Conservation (phyloP, 2,113 vertebrate species). For the Glareola pratincola region DNA sequence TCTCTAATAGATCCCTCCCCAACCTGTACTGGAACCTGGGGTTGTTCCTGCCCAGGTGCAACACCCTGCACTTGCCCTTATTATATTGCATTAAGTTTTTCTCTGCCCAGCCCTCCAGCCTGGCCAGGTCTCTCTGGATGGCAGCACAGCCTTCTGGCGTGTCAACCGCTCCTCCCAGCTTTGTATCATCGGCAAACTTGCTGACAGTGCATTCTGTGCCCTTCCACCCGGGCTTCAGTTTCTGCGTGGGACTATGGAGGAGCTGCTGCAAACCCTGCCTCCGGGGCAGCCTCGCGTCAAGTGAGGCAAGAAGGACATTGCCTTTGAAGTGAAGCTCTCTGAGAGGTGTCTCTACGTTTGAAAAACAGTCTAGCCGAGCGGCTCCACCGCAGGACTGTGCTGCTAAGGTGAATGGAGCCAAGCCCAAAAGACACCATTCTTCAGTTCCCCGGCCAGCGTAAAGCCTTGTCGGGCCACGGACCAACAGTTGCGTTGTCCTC, state of each 20-base stretch:
- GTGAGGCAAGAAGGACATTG: neutral
- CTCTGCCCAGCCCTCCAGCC: too few relatives aligned
- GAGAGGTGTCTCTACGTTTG: neutral
- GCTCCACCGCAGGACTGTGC: neutral
- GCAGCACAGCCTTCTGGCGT: too few relatives aligned
- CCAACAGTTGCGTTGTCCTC: neutral
- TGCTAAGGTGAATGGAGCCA: neutral
- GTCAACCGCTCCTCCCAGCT: too few relatives aligned
- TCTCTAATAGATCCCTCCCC: too few relatives aligned
- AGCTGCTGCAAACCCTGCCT: neutral
- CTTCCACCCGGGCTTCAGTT: neutral
- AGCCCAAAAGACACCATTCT: accelerated
- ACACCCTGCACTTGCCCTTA: too few relatives aligned
- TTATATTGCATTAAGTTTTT: too few relatives aligned
- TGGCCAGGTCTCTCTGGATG: too few relatives aligned
- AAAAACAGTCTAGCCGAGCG: neutral
- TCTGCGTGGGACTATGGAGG: neutral
- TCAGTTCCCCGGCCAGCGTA: neutral
- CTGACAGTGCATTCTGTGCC: too few relatives aligned
- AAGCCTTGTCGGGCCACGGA: neutral
- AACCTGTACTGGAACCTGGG: too few relatives aligned
- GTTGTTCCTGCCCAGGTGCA: too few relatives aligned
- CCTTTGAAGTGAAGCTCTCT: neutral
- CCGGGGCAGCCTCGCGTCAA: neutral
- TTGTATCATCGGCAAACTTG: too few relatives aligned